Evolutionary conservation across 2,113 vertebrate species (phyloP), one percentile per base, ranked within the genome.

Genomic region (Hepsetus odoe): DNA sequence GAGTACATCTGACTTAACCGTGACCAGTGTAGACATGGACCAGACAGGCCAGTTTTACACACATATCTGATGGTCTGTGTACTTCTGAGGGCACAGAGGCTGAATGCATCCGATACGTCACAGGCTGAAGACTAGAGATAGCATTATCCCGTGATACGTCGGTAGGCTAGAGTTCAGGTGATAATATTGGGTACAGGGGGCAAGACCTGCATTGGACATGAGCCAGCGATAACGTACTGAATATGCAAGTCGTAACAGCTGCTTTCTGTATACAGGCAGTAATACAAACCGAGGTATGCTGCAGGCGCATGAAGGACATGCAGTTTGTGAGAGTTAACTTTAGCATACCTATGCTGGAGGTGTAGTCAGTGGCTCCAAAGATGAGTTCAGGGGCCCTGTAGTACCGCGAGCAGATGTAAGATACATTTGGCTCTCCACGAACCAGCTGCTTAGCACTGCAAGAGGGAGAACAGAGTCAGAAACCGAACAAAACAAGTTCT

Each of bases 341-440:
- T 67, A n/a, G 49, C 83, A 1, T 91, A 99, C 98, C 98, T 95
- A 99, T 99, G 92, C 97, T 99, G 86, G 98, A 98, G 84, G 98
- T 99, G 94, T 99, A 99, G 94, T 99, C 98, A 10, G 98, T 99
- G 88, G 98, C 98, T 87, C 98, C 98, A 90, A 99, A 99, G 93
- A 99, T 99, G 92, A 99, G 95, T 94, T 99, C 98, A 64, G 98
- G 98, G 74, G 98, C 98, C 90, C 97, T 95, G 86, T 99, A 99
- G 94, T 99, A 99, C 91, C 98, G 96, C 87, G 98, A 99, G 93
- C 98, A 99, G 92, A 99, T 99, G 92, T 99, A 99, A 16, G 98
- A 99, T 83, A 99, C 98, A 18, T 99, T 99, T 49, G 98, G 97
- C 85, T 99, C 98, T 87, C 98, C 98, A 42, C 98, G 96, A 90